These are phyloP conservation scores for Botrylloides violaceus DNA, from an alignment of 23 tunicate species.

Conservation along the genomic window DNA sequence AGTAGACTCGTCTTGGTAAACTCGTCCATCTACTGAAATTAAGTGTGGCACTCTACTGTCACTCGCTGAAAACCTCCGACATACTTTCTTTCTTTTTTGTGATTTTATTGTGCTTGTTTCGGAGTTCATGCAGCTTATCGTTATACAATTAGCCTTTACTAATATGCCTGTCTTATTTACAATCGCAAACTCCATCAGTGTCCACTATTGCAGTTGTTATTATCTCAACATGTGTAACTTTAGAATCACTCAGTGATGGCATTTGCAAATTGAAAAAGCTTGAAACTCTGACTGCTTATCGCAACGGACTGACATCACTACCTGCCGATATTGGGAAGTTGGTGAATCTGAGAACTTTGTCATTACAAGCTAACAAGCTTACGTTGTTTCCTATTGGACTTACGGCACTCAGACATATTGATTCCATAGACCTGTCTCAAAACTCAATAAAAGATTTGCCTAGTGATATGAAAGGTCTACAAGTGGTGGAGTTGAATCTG, in stretches of 20 bases:
- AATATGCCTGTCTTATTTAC: too few relatives aligned
- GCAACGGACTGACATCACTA: conserved; percentile 38
- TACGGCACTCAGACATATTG: conserved; percentile 34
- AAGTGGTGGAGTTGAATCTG: conserved; percentile 58
- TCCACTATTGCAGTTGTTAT: too few relatives aligned
- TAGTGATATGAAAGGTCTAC: conserved; percentile 21
- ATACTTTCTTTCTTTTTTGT: too few relatives aligned
- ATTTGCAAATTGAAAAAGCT: conserved; percentile 55
- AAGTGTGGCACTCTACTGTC: too few relatives aligned
- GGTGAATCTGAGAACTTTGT: conserved; percentile 32
- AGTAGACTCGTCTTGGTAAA: too few relatives aligned
- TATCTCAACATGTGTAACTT: too few relatives aligned
- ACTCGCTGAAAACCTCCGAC: too few relatives aligned
- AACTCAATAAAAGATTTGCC: conserved; percentile 51
- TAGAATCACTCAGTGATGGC: conserved; percentile 28
- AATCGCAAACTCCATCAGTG: too few relatives aligned
- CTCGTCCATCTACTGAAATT: too few relatives aligned
- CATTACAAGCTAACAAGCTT: conserved; percentile 31
- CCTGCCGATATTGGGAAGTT: conserved; percentile 37
- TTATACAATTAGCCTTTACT: too few relatives aligned
- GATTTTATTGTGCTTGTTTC: too few relatives aligned
- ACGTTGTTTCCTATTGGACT: conserved; percentile 32
- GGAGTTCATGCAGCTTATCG: too few relatives aligned
- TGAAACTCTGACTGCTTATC: conserved; percentile 41
- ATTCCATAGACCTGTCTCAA: conserved; percentile 40